Evolutionary conservation across 1,140 invertebrate species (phyloP).

Genomic region (Calycopis cecrops): DNA sequence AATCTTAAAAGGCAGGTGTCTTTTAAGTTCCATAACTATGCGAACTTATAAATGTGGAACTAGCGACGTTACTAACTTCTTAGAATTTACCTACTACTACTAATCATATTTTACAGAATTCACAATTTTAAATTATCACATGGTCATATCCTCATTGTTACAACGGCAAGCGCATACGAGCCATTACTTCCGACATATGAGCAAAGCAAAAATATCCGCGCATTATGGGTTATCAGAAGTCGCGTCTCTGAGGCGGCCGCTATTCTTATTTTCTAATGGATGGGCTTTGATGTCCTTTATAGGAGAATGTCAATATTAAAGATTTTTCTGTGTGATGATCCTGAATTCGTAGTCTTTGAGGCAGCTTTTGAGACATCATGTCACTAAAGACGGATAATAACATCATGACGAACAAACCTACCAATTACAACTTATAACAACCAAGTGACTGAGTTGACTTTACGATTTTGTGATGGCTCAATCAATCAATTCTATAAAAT

Average conservation of each 20-base stretch:
- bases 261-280: conserved; percentile 66
- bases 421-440: too few relatives aligned
- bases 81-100: too few relatives aligned
- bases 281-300: conserved; percentile 60
- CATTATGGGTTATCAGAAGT: conserved; percentile 73
- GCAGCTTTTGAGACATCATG: too few relatives aligned
- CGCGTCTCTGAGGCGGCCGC: conserved; percentile 50
- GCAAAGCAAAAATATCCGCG: conserved; percentile 73
- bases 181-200: conserved; percentile 74
- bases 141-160: conserved; percentile 33
- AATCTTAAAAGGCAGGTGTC: too few relatives aligned
- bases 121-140: too few relatives aligned
- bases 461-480: neutral
- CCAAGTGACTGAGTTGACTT: too few relatives aligned
- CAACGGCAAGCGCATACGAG: conserved; percentile 38
- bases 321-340: neutral
- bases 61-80: too few relatives aligned
- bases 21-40: neutral
- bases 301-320: too few relatives aligned
- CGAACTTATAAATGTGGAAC: neutral
- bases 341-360: too few relatives aligned
- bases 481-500: conserved; percentile 7
- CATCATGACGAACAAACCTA: too few relatives aligned
- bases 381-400: too few relatives aligned
- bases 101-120: too few relatives aligned